Conservation (phyloP, 1,140 invertebrate genomes). For the Zaprionus nigranus region DNA sequence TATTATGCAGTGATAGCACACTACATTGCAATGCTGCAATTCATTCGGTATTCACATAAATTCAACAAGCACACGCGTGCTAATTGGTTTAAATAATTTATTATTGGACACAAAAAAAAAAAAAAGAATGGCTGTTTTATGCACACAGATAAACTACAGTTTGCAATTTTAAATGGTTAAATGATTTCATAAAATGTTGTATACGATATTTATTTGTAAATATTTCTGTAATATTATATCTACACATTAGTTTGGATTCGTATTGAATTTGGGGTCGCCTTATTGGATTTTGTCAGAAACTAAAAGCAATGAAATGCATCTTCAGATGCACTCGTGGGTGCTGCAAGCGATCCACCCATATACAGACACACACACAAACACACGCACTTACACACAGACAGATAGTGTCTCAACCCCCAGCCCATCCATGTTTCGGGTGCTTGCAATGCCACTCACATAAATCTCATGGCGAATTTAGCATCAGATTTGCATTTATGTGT, state of each 20-base stretch:
- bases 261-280: conserved; percentile 9
- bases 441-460: conserved; percentile 54
- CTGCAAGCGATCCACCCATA: conserved; percentile 1
- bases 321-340: conserved; percentile 37
- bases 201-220: background rate
- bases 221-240: background rate
- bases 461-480: conserved; percentile 66
- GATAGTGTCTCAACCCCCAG: background rate
- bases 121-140: background rate
- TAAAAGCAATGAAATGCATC: conserved; percentile 32
- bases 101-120: background rate
- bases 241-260: background rate
- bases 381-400: background rate
- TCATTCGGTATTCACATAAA: background rate
- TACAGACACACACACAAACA: background rate
- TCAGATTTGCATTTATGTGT: conserved; percentile 62
- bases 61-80: background rate
- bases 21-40: background rate
- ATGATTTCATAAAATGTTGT: no score
- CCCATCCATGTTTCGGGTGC: conserved; percentile 26
- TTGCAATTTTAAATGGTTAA: background rate
- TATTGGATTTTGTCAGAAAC: conserved; percentile 32
- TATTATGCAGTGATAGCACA: background rate
- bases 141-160: background rate
- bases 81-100: conserved; percentile 33